Base-by-base conservation (phyloP, 2,888 invertebrate genomes). In the Brachypterus glaber region DNA sequence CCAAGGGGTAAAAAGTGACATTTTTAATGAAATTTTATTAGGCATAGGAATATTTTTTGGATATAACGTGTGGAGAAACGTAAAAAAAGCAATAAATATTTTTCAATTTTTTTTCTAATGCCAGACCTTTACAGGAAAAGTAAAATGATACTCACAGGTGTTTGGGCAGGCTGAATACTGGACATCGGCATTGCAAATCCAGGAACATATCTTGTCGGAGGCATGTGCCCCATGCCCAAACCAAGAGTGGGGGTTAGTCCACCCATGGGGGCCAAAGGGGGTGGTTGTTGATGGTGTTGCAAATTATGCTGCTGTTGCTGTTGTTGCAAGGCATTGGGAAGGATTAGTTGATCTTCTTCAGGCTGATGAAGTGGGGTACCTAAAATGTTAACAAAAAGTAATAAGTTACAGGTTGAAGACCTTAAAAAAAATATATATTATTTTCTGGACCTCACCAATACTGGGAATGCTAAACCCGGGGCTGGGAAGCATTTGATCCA, bases 401-500 rank as follows among this genome's bases (percentile, higher is more conserved):
- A n/a, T n/a, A n/a, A n/a, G n/a, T n/a, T n/a, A n/a, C n/a, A n/a
- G n/a, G n/a, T n/a, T n/a, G n/a, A n/a, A n/a, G n/a, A n/a, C n/a
- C n/a, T n/a, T n/a, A n/a, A n/a, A n/a, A n/a, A n/a, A 13, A 30
- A 21, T 30, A 26, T 29, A 25, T 30, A 32, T 33, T 7, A 8
- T 13, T 13, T 32, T 4, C 24, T 17, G 14, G 31, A 21, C 43
- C 43, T 53, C 54, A 63, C 65, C 89, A 61, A 91, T 87, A 55
- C 88, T 89, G 45, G 89, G 89, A 63, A 90, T 88, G 53, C 85
- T 86, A 57, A 81, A 83, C 46, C 85, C 87, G 13, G 90, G 90
- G 68, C 89, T 90, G 17, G 85, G 83, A 44, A 90, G 70, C 87
- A 90, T 88, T 67, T 87, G 84, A 76, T 90, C 89, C 88, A 89